Evolutionary conservation across 2,888 invertebrate genomes (phyloP).

Genomic region (Clepsis dumicolana): DNA sequence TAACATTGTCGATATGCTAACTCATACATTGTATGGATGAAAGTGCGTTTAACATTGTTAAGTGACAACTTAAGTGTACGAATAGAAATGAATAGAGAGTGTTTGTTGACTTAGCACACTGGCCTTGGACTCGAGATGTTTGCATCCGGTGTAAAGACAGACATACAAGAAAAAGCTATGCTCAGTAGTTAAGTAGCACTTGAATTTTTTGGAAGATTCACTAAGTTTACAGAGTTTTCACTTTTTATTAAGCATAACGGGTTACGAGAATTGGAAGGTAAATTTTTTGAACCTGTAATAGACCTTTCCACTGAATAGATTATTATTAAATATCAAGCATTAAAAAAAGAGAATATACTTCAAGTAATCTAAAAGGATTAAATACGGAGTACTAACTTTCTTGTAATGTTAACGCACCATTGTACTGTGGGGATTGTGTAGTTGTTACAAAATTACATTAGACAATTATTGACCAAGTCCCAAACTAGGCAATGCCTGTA

Average conservation of each 20-base stretch:
- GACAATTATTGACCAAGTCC: no score
- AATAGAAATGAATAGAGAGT: slow-evolving; percentile 37
- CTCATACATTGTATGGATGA: slow-evolving; percentile 15
- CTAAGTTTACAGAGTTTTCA: background rate
- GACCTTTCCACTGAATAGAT: no score
- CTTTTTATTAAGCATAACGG: background rate
- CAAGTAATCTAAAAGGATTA: no score
- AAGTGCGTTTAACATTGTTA: slow-evolving; percentile 18
- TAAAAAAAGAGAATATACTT: no score
- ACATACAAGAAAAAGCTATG: background rate
- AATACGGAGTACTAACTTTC: no score
- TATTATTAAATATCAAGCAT: no score
- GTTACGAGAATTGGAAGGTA: background rate
- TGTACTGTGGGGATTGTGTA: no score
- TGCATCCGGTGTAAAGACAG: slow-evolving; percentile 20
- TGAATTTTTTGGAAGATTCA: background rate
- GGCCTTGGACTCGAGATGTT: slow-evolving; percentile 21
- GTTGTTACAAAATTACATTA: no score
- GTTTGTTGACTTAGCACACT: slow-evolving; percentile 27
- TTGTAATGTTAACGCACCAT: no score
- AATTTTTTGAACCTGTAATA: background rate
- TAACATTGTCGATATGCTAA: background rate
- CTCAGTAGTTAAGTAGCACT: background rate
- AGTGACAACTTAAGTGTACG: slow-evolving; percentile 19
- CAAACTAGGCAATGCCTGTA: no score